Evolutionary conservation across 2,888 invertebrate genomes (phyloP), one percentile per base, ranked within the genome.

Genomic region (Eudemis profundana): DNA sequence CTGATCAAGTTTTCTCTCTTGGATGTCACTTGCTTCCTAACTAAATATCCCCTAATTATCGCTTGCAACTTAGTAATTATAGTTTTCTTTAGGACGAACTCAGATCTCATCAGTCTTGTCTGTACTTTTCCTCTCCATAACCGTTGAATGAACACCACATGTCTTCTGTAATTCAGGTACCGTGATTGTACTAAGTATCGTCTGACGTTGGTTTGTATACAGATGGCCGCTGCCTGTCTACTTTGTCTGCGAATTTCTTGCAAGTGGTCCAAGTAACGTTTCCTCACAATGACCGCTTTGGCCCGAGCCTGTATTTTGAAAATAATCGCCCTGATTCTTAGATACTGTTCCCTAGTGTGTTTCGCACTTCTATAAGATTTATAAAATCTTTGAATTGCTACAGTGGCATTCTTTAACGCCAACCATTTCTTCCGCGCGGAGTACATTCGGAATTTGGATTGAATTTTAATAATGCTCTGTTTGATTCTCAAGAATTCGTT

Each of bases 31-130:
- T 90, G 76, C 78, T 89, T 83, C 49, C 94, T 84, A 36, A 93
- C 87, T 72, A 93, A 74, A 75, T 89, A 86, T 53, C 94, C 93
- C 73, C 94, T 88, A 46, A 90, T 81, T 29, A 78, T 68, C 8
- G 93, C 81, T 72, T 93, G 92, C 66, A 94, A 68, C 72, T 80
- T 82, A 1, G 84, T 76, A 12, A 90, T 73, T 23, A 79, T 47
- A 14, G 68, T 73, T 72, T 75, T 83, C 74, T 85, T 87, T 60
- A 85, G 83, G 62, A 84, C 66, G 72, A 78, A 90, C 29, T 84
- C 85, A 38, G 79, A 83, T 64, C 81, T 87, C 67, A 87, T 72
- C 66, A 81, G 69, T 69, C 88, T 84, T 71, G 87, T 90, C 12
- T 83, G 51, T 15, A 85, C 70, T 70, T 84, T 88, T 1, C 87